Evolutionary conservation across 2,113 vertebrate species (phyloP).

Genomic region (Vulpes lagopus): DNA sequence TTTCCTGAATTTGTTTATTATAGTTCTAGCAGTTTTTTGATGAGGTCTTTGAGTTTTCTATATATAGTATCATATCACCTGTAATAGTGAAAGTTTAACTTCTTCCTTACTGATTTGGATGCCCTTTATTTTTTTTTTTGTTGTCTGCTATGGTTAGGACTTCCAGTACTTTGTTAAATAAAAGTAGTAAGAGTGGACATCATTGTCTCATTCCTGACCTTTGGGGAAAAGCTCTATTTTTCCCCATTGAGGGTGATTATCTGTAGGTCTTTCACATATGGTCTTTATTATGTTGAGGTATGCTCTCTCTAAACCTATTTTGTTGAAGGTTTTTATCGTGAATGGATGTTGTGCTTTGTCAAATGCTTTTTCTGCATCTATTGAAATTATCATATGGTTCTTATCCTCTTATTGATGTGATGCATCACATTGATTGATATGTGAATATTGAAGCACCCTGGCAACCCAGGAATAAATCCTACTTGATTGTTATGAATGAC

Average conservation of each 20-base stretch:
- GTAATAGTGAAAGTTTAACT: background rate
- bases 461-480: background rate
- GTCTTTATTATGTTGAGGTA: background rate
- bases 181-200: background rate
- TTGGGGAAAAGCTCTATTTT: background rate
- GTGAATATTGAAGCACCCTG: background rate
- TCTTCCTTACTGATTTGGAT: background rate
- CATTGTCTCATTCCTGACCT: background rate
- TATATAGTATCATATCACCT: background rate
- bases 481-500: background rate
- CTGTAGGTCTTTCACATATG: background rate
- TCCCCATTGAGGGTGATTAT: background rate
- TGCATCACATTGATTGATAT: background rate
- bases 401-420: background rate
- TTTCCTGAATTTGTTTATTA: background rate
- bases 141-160: background rate
- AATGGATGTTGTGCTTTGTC: background rate
- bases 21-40: background rate
- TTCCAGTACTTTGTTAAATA: background rate
- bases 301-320: background rate
- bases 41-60: background rate
- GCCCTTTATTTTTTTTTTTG: background rate
- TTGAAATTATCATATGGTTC: background rate
- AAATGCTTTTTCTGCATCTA: background rate
- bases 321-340: background rate